These are phyloP conservation scores for Rachycentron canadum DNA, from an alignment of 2,797 vertebrate genomes.

Conservation along the genomic window DNA sequence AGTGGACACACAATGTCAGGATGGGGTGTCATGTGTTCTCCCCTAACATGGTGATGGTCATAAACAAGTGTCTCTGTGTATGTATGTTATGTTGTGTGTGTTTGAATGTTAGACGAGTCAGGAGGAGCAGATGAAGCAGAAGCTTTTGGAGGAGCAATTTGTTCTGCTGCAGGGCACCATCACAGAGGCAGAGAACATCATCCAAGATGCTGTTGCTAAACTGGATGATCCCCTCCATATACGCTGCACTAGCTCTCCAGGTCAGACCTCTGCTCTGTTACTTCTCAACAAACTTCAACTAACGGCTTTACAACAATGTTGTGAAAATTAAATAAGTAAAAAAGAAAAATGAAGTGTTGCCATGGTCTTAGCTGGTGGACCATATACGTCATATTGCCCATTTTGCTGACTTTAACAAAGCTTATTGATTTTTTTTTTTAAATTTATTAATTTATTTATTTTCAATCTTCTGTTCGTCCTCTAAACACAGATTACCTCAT, in stretches of 20 bases:
- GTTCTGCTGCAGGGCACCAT: conserved; percentile 88
- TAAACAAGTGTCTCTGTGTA: neutral
- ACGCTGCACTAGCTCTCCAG: conserved; percentile 96
- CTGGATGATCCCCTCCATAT: conserved; percentile 94
- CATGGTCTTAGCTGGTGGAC: neutral
- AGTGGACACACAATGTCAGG: neutral
- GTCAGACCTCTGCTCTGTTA: conserved; percentile 69
- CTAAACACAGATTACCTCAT: conserved; percentile 92
- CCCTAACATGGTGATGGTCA: neutral
- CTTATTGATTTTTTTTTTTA: neutral
- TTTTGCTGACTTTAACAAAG: conserved; percentile 3
- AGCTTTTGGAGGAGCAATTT: conserved; percentile 94
- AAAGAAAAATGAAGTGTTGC: neutral
- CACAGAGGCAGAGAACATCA: conserved; percentile 89
- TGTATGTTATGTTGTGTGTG: neutral
- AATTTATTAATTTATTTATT: no score
- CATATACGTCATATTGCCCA: neutral
- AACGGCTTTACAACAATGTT: neutral
- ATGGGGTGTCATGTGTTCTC: neutral
- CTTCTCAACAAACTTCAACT: neutral
- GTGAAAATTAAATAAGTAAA: neutral
- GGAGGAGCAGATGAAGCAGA: conserved; percentile 90
- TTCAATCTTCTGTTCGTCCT: conserved; percentile 28
- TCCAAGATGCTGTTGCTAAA: conserved; percentile 90
- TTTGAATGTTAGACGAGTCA: conserved; percentile 81